Evolutionary conservation across 2,888 invertebrate genomes (phyloP).

Genomic region (Microdon myrmicae): DNA sequence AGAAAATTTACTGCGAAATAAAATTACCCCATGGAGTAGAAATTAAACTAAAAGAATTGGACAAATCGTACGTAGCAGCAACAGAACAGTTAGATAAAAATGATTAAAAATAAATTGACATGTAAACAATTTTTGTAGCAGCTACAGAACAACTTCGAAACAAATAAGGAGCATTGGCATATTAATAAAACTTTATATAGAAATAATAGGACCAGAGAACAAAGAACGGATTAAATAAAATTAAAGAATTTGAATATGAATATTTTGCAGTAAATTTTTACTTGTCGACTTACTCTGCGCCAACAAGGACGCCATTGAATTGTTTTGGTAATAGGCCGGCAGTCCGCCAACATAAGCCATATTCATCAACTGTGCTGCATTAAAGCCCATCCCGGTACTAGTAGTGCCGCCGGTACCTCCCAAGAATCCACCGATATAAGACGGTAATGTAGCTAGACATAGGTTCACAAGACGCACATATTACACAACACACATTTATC

Average conservation of each 20-base stretch:
- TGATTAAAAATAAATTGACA: too few species aligned
- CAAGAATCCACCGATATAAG: slow-evolving; percentile 35
- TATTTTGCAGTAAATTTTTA: slow-evolving; percentile 8
- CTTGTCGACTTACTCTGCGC: slow-evolving; percentile 82
- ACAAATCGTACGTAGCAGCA: too few species aligned
- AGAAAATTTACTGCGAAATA: too few species aligned
- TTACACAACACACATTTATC: too few species aligned
- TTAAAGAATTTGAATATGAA: neutral
- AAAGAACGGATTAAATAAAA: slow-evolving; percentile 4
- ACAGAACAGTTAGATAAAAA: too few species aligned
- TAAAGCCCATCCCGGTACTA: slow-evolving; percentile 47
- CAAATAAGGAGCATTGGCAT: too few species aligned
- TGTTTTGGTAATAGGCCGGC: slow-evolving; percentile 64
- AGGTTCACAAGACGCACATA: too few species aligned
- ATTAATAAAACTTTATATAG: slow-evolving; percentile 17
- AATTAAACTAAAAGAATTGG: too few species aligned
- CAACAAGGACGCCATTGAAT: slow-evolving; percentile 76
- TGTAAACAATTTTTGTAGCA: too few species aligned
- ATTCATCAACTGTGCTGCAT: slow-evolving; percentile 63
- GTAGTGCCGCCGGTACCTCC: slow-evolving; percentile 32
- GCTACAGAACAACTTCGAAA: too few species aligned
- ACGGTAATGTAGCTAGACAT: slow-evolving; percentile 42
- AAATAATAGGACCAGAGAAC: slow-evolving; percentile 16
- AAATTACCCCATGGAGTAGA: too few species aligned
- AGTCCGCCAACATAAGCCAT: slow-evolving; percentile 66